Base-by-base conservation (phyloP, 1,140 invertebrate species). In the Drosophila nikananu region DNA sequence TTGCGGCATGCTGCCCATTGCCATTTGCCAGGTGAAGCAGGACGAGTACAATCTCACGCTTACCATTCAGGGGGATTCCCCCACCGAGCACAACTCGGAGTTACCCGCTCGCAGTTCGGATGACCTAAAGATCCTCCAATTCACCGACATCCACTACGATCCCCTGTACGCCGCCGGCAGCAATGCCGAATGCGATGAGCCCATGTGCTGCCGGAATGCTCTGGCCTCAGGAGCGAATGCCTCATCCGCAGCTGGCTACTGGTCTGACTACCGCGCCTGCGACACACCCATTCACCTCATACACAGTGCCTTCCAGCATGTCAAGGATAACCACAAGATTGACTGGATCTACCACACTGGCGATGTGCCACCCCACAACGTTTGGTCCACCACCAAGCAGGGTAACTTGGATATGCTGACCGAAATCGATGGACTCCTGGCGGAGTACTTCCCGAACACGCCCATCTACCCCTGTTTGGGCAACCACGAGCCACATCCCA, bases 401-500 rank as follows among this genome's bases (percentile, higher is more conserved):
- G 93, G 95, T 49, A 97, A 98, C 71, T 92, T 94, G 8, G 90
- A 94, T 27, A 94, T 95, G 72, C 94, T 97, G n/a, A 89, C 93
- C 4, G 93, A 95, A 59, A 93, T 95, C 30, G 94, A 95, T 30
- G 79, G 93, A 3, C 91, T 95, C 73, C 93, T 98, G 35, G 93
- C 94, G 6, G 86, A 94, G 39, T 94, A 94, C 60, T 96, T 97
- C 74, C 94, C 95, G 2, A 93, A 95, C 41, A 95, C 94, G 37
- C 94, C 94, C 5, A 94, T 98, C 12, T 96, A 95, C 86, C 95
- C 96, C 5, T 94, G 96, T 30, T 91, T 98, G 49, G 97, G 97
- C 51, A 99, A 99, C 91, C 98, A 99, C 82, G 98, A 99, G 93
- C 95, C 97, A 55, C 95, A 97, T 93, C 97, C 97, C 17, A 93